Conservation (phyloP, 2,113 vertebrate species). For the Arizona elegans region DNA sequence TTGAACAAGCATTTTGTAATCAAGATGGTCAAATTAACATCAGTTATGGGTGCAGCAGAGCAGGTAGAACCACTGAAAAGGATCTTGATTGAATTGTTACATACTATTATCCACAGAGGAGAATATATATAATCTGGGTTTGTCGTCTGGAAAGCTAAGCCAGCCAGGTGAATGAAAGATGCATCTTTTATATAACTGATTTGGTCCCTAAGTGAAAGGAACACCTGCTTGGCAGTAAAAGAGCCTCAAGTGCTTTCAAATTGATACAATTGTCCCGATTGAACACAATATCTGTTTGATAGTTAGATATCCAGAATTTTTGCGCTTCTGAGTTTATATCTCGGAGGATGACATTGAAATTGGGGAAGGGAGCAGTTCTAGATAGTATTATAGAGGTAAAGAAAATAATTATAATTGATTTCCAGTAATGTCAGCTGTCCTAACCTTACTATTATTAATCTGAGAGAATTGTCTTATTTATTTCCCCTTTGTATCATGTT, state of each 20-base stretch:
- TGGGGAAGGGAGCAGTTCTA: not conserved
- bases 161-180: not conserved
- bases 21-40: not conserved
- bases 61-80: not conserved
- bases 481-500: conserved; percentile 31
- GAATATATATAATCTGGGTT: not conserved
- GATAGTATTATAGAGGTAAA: not conserved
- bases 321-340: not conserved
- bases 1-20: not conserved
- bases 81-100: not conserved
- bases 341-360: too few species aligned
- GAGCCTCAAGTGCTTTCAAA: not conserved
- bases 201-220: not conserved
- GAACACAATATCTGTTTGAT: not conserved
- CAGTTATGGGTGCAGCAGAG: too few species aligned
- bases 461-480: conserved; percentile 20
- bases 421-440: not conserved
- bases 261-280: not conserved
- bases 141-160: not conserved
- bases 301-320: not conserved
- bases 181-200: not conserved
- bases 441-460: not conserved
- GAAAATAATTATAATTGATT: conserved; percentile 7
- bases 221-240: not conserved
- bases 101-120: not conserved